These are phyloP conservation scores for Aleiodes leptofemur DNA, from an alignment of 2,888 invertebrate genomes.

Conservation along the genomic window DNA sequence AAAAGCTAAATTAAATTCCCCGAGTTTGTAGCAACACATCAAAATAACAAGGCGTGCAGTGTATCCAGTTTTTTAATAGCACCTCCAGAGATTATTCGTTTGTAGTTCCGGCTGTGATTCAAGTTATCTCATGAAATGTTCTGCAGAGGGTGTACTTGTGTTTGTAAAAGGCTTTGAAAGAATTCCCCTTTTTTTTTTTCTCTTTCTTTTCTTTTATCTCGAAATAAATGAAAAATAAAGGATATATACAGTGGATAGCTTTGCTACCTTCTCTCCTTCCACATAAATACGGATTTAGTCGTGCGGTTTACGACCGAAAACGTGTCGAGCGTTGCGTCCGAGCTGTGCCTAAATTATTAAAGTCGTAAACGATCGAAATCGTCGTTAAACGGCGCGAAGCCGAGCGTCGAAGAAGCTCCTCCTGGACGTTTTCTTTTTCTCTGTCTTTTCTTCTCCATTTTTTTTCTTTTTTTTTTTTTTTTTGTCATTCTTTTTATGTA, in stretches of 20 bases:
- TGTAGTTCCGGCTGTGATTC: conserved; percentile 32
- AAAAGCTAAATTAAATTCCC: conserved; percentile 1
- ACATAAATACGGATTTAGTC: conserved; percentile 75
- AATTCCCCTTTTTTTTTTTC: background rate
- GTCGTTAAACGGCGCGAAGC: conserved; percentile 72
- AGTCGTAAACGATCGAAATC: conserved; percentile 75
- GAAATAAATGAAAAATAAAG: conserved; percentile 40
- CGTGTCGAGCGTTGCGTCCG: conserved; percentile 73
- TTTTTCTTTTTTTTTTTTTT: conserved; percentile 41
- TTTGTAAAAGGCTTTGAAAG: conserved; percentile 10
- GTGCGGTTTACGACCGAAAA: conserved; percentile 74
- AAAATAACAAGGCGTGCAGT: conserved; percentile 17
- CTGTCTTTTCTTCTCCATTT: conserved; percentile 32
- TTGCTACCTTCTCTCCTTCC: conserved; percentile 66
- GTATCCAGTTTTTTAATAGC: conserved; percentile 33
- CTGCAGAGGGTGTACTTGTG: conserved; percentile 29
- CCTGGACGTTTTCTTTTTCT: conserved; percentile 43
- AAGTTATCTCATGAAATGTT: background rate
- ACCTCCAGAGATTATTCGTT: conserved; percentile 27
- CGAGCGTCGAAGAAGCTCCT: conserved; percentile 61
- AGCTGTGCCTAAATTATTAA: conserved; percentile 74
- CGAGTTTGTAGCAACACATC: conserved; percentile 17
- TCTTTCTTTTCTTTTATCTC: background rate
- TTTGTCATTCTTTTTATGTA: conserved; percentile 23
- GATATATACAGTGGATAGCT: conserved; percentile 53